Base-by-base conservation (phyloP, 2,797 vertebrate species). In the Sylvilagus floridanus region DNA sequence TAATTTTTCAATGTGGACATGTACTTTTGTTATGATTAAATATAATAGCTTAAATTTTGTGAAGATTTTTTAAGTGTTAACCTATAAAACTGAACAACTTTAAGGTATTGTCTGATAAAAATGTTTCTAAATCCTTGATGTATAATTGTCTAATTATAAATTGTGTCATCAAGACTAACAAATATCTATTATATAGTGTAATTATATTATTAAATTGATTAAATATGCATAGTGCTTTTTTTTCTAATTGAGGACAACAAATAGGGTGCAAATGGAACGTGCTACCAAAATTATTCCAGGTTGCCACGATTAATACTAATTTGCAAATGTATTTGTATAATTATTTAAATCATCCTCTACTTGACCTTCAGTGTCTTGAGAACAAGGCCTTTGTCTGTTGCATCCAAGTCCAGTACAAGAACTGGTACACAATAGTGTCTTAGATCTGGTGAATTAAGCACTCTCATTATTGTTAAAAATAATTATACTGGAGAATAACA, bases 51-150 rank as follows among this genome's bases (percentile, higher is more conserved):
- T 50, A 83, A 85, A 52, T 82, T 84, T 62, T 26, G 71, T 60
- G 35, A 84, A 37, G 21, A 81, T 50, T 69, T 5, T 22, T 22
- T 35, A 11, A 83, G 52, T 68, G n/a, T 37, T 76, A 93, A 7
- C 10, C 22, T 35, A 63, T 21, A 77, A 84, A 84, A 91, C 42
- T 54, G 13, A 83, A 71, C 42, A 72, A 1, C 19, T 88, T 95
- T 65, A 95, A 86, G 21, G 28, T 42, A 8, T 57, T 96, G 83
- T 95, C 7, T 86, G 42, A 63, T 60, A 78, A 94, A 81, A n/a
- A 35, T 32, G 8, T 42, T 85, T 88, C 30, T 11, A 68, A 83
- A 57, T 81, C 8, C 1, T 3, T 72, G 9, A 0, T 65, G 1
- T 81, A 24, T 69, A 72, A 81, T 52, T 90, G 7, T 77, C 4